Evolutionary conservation across 2,113 vertebrate species (phyloP), one percentile per base, ranked within the genome.

Genomic region (Neodon shergylaensis): DNA sequence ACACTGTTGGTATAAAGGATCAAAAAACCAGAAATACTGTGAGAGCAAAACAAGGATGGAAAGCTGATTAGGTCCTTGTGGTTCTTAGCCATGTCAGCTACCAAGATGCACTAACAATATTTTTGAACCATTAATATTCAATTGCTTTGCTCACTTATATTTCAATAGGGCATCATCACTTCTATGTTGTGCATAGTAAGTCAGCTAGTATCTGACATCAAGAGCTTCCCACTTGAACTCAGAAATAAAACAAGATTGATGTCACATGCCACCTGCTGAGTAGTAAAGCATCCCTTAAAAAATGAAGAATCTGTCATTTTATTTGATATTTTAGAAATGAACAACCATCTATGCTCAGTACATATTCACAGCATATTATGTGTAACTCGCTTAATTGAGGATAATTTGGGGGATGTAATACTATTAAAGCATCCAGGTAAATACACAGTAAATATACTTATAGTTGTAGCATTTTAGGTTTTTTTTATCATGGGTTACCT

Each of bases 281-380:
- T 31, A 31, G 17, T 76, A 39, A 68, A 33, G 36, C 21, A 3
- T 63, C 26, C 68, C 22, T 19, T 54, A 6, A 47, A 11, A 73
- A 2, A 21, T 2, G 24, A 24, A 17, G 17, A 7, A 47, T 2
- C 49, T 1, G 0, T 0, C 1, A 1, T 52, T 31, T 36, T 12
- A 3, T 26, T 16, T 44, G 58, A 83, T 21, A n/a, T 26, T 33
- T 39, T 54, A 83, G 44, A 54, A 44, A 7, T 14, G n/a, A 49
- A 24, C 28, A 39, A 17, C 24, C 12, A 0, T 42, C 3, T 1
- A 7, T 19, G 2, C 12, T 31, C 3, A 26, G 5, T 4, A 24
- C 13, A 9, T 7, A 42, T 14, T 28, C 19, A 74, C 26, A 26
- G 11, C 0, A 52, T 16, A 36, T 9, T 19, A 3, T 21, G 52